A percentile compares a stretch with the other conserved stretches of the same genome.
Evolutionary conservation across 2,113 vertebrate genomes (phyloP).

Genomic region (Noctilio leporinus): DNA sequence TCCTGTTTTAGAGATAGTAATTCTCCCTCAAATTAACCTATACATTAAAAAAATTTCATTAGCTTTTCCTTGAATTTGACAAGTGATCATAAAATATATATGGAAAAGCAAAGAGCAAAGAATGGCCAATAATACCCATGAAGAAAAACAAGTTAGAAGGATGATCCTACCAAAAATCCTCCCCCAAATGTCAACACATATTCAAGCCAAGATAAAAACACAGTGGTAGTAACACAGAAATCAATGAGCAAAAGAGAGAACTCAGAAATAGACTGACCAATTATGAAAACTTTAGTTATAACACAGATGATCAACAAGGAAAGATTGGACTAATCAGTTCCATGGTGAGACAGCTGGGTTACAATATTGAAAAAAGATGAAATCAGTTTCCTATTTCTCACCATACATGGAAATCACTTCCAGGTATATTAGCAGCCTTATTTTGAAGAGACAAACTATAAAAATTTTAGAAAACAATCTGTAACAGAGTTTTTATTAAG

Average conservation of each 20-base stretch:
- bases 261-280: background rate
- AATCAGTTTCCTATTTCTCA: background rate
- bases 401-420: background rate
- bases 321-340: background rate
- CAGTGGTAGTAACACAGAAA: background rate
- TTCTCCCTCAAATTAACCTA: background rate
- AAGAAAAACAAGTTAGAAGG: background rate
- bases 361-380: background rate
- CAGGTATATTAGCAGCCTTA: background rate
- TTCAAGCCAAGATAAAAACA: background rate
- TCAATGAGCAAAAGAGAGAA: background rate
- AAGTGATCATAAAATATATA: background rate
- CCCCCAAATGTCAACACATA: background rate
- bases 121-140: background rate
- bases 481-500: constrained; percentile 1
- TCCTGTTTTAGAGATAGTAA: background rate
- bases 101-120: background rate
- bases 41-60: background rate
- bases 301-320: background rate
- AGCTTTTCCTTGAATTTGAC: background rate
- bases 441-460: background rate
- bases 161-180: background rate
- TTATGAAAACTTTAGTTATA: constrained; percentile 3
- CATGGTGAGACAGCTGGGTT: background rate
- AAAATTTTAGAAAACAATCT: background rate